phyloP scores from a whole-genome alignment of 2,888 invertebrate species.

The Drosophila hamatofila region DNA sequence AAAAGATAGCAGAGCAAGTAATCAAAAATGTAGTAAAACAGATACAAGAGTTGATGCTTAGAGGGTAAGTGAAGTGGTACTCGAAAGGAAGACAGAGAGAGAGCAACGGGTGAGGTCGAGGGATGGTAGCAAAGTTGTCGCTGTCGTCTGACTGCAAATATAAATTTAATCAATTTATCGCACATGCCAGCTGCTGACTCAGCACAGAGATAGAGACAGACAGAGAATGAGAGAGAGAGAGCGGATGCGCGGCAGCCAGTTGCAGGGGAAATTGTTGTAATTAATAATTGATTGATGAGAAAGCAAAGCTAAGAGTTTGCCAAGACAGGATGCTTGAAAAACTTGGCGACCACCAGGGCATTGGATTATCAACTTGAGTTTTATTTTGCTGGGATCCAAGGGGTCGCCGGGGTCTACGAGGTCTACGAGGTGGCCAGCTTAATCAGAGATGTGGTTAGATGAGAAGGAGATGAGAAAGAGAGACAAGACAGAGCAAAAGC shows the following conservation, averaged over 20 bases:
- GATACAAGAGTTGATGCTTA: background rate
- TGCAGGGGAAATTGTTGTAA: slow-evolving; percentile 55
- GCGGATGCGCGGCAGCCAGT: background rate
- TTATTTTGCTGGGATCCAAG: slow-evolving; percentile 1
- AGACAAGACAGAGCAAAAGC: slow-evolving; percentile 8
- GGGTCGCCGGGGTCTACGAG: slow-evolving; percentile 6
- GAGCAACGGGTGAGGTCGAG: background rate
- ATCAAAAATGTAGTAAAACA: slow-evolving; percentile 11
- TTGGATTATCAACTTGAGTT: slow-evolving; percentile 43
- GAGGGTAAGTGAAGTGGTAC: background rate
- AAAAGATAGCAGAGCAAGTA: background rate
- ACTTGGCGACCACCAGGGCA: slow-evolving; percentile 47
- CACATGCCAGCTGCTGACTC: slow-evolving; percentile 18
- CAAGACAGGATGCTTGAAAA: slow-evolving; percentile 18
- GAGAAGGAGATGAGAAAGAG: slow-evolving; percentile 18
- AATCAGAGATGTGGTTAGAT: slow-evolving; percentile 38
- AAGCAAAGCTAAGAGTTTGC: slow-evolving; percentile 22
- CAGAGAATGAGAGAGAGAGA: background rate
- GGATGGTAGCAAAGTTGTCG: slow-evolving; percentile 5
- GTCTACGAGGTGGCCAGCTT: slow-evolving; percentile 19
- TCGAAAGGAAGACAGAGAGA: background rate
- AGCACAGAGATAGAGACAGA: background rate
- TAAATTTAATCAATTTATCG: slow-evolving; percentile 73
- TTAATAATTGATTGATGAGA: slow-evolving; percentile 77
- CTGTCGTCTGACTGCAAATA: slow-evolving; percentile 34